Evolutionary conservation across 30 jellyfish, hydroid and myxozoan species (phyloP), one percentile per base, ranked within the genome.

Genomic region (Catostylus mosaicus): DNA sequence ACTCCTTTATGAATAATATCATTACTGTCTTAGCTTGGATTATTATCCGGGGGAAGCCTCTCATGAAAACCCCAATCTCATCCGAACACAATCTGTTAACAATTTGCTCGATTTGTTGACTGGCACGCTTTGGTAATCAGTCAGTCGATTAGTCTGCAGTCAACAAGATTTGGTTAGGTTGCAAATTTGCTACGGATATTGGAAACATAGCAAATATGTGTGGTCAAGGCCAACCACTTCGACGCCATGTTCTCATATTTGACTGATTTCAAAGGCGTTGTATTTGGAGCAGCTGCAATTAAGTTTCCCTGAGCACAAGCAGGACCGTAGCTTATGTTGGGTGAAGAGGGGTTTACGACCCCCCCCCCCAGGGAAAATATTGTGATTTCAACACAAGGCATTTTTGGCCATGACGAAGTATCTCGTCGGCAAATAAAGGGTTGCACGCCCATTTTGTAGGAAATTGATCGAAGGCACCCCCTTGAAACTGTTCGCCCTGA

Each of bases 21-120:
- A 1, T 59, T n/a, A 59, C 2, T 5, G 38, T n/a, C 38, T 59
- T 59, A 16, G 36, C 38, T 23, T 1, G 71, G 71, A 59, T 59
- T 59, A 12, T n/a, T 3, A 24, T 59, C 71, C 37, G 71, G 71
- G 71, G 71, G 71, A 52, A 59, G 11, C 71, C 40, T 24, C 36
- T 59, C 38, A 23, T 59, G 16, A 4, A 59, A 59, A 59, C 71
- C 71, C 37, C 37, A 59, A 59, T 24, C 71, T 27, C 45, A 59
- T 59, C 26, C 26, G 11, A 22, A 27, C 10, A 59, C 71, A 24
- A 59, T n/a, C 71, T 11, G 5, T 7, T 18, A 27, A 24, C 10
- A 24, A 24, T 59, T n/a, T 26, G 32, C 71, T 16, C 26, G 19
- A 59, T 59, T 59, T 12, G 26, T 59, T 50, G 24, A 22, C 38